phyloP scores from a whole-genome alignment of 2,888 invertebrate genomes.

The Epinotia demarniana region DNA sequence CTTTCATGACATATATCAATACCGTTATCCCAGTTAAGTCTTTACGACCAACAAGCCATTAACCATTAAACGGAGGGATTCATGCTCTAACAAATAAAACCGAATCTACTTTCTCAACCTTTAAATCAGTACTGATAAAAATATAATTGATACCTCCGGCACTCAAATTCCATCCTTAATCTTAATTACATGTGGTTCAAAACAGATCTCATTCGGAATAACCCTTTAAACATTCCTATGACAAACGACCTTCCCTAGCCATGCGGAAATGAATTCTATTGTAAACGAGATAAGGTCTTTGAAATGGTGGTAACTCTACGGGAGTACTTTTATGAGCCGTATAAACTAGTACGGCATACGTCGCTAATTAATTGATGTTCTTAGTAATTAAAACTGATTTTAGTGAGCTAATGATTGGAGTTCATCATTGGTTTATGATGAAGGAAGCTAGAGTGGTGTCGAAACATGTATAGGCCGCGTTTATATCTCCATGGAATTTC shows the following conservation, averaged over 20 bases:
- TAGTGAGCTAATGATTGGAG: conserved; percentile 32
- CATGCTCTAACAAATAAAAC: conserved; percentile 34
- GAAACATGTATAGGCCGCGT: conserved; percentile 4
- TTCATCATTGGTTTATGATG: conserved; percentile 35
- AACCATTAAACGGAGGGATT: conserved; percentile 18
- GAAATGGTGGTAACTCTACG: neutral
- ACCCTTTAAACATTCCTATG: conserved; percentile 37
- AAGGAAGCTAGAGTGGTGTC: conserved; percentile 5
- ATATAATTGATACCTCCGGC: conserved; percentile 16
- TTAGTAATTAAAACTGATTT: conserved; percentile 49
- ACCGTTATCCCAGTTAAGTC: conserved; percentile 8
- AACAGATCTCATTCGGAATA: neutral
- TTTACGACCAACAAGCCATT: conserved; percentile 22
- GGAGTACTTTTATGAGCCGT: conserved; percentile 35
- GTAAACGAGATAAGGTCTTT: neutral
- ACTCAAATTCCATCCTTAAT: neutral
- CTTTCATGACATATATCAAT: neutral
- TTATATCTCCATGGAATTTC: neutral
- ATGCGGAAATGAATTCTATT: conserved; percentile 11
- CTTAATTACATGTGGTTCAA: neutral
- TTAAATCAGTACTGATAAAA: conserved; percentile 35
- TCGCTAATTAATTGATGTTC: conserved; percentile 44
- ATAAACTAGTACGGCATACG: conserved; percentile 27
- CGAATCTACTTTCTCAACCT: conserved; percentile 32
- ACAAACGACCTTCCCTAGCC: conserved; percentile 10